phyloP scores from a whole-genome alignment of 2,113 vertebrate species.

The Phasianus colchicus region DNA sequence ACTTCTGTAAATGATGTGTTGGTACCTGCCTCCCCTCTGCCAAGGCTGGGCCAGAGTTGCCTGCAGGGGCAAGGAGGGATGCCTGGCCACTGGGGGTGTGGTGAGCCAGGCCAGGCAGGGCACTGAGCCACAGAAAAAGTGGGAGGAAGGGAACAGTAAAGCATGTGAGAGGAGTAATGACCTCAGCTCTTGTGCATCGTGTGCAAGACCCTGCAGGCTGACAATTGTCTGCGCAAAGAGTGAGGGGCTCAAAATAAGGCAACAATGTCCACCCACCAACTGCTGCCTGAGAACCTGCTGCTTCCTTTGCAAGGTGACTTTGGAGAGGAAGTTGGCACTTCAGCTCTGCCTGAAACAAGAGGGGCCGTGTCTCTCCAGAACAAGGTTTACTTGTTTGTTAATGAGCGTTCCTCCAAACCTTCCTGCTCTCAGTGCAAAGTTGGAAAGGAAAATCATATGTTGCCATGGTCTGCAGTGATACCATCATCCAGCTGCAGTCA shows the following conservation, averaged over 20 bases:
- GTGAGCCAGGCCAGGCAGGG: neutral
- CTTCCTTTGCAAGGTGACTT: conserved; percentile 14
- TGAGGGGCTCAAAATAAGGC: neutral
- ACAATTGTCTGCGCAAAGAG: neutral
- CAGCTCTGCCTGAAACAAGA: neutral
- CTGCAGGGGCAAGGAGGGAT: neutral
- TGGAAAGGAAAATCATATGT: neutral
- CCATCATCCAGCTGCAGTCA: neutral
- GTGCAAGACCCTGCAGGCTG: neutral
- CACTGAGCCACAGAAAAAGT: neutral
- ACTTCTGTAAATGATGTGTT: neutral
- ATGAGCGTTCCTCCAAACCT: neutral
- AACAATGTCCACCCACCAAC: neutral
- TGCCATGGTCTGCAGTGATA: neutral
- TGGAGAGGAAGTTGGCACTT: neutral
- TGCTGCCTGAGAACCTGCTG: neutral
- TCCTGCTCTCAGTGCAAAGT: neutral
- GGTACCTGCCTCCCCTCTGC: neutral
- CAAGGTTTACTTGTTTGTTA: conserved; percentile 12
- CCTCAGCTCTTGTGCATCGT: rapidly evolving
- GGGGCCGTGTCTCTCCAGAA: neutral
- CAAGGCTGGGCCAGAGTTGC: rapidly evolving
- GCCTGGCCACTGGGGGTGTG: rapidly evolving
- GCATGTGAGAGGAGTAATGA: rapidly evolving
- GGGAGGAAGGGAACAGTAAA: neutral